Percentiles rank a stretch among this genome's conserved stretches.
Conservation (phyloP, 2,797 vertebrate genomes). For the Oreochromis mossambicus region DNA sequence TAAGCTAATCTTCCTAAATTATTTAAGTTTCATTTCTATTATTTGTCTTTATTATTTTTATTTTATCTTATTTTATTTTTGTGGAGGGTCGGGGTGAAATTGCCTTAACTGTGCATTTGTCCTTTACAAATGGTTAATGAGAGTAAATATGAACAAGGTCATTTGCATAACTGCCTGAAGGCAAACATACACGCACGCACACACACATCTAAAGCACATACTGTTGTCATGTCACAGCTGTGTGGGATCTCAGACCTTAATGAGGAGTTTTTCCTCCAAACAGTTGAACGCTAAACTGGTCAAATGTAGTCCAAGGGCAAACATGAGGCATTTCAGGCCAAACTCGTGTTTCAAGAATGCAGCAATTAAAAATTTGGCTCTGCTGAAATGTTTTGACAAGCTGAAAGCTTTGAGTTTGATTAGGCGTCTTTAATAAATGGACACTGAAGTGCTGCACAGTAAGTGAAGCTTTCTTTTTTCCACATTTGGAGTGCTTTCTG, state of each 20-base stretch:
- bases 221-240: conserved; percentile 8
- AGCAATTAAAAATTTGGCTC: conserved; percentile 9
- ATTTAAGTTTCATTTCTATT: too few species aligned
- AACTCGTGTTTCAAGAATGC: conserved; percentile 22
- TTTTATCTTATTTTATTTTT: too few species aligned
- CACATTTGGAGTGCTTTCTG: not conserved
- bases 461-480: conserved; percentile 1
- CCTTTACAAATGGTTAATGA: not conserved
- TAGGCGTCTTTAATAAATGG: not conserved
- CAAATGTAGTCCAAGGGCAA: conserved; percentile 57
- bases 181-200: not conserved
- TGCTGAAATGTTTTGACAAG: conserved; percentile 33
- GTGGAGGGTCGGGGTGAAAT: too few species aligned
- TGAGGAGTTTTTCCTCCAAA: conserved; percentile 21
- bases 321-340: conserved; percentile 30
- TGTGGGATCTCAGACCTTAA: not conserved
- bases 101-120: not conserved
- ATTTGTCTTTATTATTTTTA: too few species aligned
- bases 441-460: not conserved
- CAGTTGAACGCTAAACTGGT: conserved; percentile 32
- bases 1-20: too few species aligned
- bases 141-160: not conserved
- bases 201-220: not conserved
- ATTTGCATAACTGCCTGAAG: not conserved
- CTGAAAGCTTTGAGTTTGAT: not conserved